Evolutionary conservation across 2,113 vertebrate genomes (phyloP), one percentile per base, ranked within the genome.

Genomic region (Neotoma lepida): DNA sequence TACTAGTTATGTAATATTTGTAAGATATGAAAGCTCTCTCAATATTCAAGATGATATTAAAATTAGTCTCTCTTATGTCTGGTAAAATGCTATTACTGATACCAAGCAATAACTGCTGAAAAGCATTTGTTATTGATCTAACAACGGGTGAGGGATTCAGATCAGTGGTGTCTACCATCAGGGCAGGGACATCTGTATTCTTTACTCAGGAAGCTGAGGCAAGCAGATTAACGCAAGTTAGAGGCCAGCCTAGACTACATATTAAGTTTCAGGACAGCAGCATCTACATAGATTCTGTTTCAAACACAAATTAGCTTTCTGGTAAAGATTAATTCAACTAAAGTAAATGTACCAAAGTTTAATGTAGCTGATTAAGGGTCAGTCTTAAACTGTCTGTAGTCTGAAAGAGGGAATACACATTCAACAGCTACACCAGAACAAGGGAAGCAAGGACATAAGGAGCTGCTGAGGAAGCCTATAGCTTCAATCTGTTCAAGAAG

Each of bases 291-390:
- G 33, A 70, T 51, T 20, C 20, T 70, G 14, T 30, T 20, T 54
- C n/a, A 54, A 18, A 22, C 88, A n/a, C 10, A 33, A 96, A 90
- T 13, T 0, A 90, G 9, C 73, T 92, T 64, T 88, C 49, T 91
- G n/a, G 17, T 88, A 89, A 91, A 89, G 9, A 90, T 66, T 66
- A 94, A 78, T 56, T 87, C 22, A 90, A 74, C 7, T 51, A 51
- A 87, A 61, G 78, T 66, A 90, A 95, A 61, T 63, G n/a, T 89
- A 64, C 26, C 18, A 64, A 63, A 91, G 73, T 90, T 94, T 82
- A 54, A 80, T 46, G 15, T 35, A 86, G 58, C n/a, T 94, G 41
- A 2, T 77, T 87, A 33, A 94, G 14, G n/a, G 20, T n/a, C n/a
- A 64, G 44, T 44, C 20, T 93, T 86, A 77, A 88, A 10, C 82